Base-by-base conservation (phyloP, 2,888 invertebrate species). In the Aleiodes leptofemur region DNA sequence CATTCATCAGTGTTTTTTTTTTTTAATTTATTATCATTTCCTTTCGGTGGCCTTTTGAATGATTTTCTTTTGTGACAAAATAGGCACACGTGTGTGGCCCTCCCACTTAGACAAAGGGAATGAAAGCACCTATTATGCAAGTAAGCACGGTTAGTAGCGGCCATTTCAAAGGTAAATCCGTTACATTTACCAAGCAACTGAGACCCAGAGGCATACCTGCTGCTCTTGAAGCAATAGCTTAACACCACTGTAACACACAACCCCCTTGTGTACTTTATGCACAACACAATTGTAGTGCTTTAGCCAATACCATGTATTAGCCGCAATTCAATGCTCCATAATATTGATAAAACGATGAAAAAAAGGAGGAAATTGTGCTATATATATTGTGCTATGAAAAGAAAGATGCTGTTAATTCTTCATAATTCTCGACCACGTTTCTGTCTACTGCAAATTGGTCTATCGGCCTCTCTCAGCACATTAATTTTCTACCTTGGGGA, bases 91-190 rank as follows among this genome's bases (percentile, higher is more conserved):
- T 38, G 13, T 56, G 59, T 3, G 43, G 48, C 57, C 43, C 57
- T 48, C 59, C 48, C 71, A 56, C 48, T 48, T 56, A 73, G 73
- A 73, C 73, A 73, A 73, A 66, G 56, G 68, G 48, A 34, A 34
- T 14, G 38, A 53, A 68, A 51, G 31, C 50, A 38, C 53, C 51
- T 72, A 72, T 72, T 72, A 72, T 72, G 64, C 64, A 64, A 16
- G 23, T 31, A 23, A 34, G 68, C 55, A 16, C 43, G 56, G 66
- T 73, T 73, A 68, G 56, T 73, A 56, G 66, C 66, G 73, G 73
- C 66, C 73, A 73, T 73, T 73, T 66, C 31, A 64, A 66, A 66
- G 56, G 73, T 73, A 56, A 73, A 73, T 73, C 68, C 73, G 73
- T 73, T 73, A 73, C 73, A 73, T 73, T 73, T 66, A 73, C 55